Evolutionary conservation across 2,797 vertebrate species (phyloP).

Genomic region (Etheostoma perlongum): DNA sequence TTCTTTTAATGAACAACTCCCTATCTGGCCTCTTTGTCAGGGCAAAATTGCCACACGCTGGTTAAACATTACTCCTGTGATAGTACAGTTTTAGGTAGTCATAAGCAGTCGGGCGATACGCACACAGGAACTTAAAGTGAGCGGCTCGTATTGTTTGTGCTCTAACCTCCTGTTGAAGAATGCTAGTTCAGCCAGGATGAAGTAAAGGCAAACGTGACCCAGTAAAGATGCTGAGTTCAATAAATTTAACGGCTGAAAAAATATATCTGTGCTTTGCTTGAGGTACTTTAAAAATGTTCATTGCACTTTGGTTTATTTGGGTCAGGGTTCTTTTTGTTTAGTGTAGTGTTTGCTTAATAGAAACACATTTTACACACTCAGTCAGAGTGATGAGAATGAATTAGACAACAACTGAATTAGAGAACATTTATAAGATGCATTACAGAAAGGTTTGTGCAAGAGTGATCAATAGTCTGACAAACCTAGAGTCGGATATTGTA

Average conservation of each 20-base stretch:
- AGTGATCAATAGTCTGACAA: conserved; percentile 48
- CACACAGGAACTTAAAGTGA: conserved; percentile 60
- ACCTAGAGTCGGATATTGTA: conserved; percentile 10
- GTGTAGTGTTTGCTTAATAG: conserved; percentile 26
- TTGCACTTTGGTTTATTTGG: conserved; percentile 35
- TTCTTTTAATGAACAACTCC: conserved; percentile 91
- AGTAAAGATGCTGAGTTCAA: conserved; percentile 7
- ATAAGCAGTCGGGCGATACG: conserved; percentile 59
- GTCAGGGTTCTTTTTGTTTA: conserved; percentile 19
- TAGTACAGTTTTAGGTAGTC: conserved; percentile 64
- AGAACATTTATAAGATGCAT: conserved; percentile 43
- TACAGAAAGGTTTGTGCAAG: conserved; percentile 45
- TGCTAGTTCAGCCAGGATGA: conserved; percentile 23
- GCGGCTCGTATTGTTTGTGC: conserved; percentile 38
- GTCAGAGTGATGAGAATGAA: conserved; percentile 4
- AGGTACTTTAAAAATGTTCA: neutral
- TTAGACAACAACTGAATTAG: conserved; percentile 10
- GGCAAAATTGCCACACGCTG: conserved; percentile 87
- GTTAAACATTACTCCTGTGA: conserved; percentile 88
- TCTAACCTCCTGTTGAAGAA: conserved; percentile 31
- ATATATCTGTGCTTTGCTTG: neutral
- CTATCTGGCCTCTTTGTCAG: conserved; percentile 81
- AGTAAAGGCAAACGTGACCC: conserved; percentile 25
- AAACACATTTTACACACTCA: conserved; percentile 27
- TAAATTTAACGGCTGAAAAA: conserved; percentile 3